Evolutionary conservation across 2,888 invertebrate species (phyloP).

Genomic region (Sminthurinus aureus): DNA sequence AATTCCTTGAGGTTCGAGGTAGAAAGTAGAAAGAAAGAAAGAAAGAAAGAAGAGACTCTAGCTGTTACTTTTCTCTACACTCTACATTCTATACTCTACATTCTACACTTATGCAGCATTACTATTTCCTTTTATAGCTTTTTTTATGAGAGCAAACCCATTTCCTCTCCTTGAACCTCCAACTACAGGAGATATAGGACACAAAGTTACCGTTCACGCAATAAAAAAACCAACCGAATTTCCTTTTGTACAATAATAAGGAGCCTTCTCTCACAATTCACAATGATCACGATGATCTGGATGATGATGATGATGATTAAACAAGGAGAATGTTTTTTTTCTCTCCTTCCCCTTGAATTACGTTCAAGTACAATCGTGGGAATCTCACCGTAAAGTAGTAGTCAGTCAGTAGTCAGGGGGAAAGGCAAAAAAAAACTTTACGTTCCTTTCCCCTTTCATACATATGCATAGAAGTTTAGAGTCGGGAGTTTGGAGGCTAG

Average conservation of each 20-base stretch:
- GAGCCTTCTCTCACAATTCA: not conserved
- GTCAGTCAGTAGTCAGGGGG: too few relatives aligned
- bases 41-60: not conserved
- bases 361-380: slow-evolving; percentile 18
- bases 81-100: not conserved
- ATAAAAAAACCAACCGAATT: slow-evolving; percentile 6
- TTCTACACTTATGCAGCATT: not conserved
- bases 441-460: too few relatives aligned
- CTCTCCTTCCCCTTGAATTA: not conserved
- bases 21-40: too few relatives aligned
- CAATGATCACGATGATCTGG: too few relatives aligned
- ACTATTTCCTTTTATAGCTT: slow-evolving; percentile 11
- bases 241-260: not conserved
- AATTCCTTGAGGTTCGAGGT: not conserved
- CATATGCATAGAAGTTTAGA: too few relatives aligned
- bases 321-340: slow-evolving; percentile 1
- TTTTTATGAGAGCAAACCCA: slow-evolving; percentile 13
- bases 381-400: not conserved
- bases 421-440: too few relatives aligned
- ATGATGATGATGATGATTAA: slow-evolving; percentile 9
- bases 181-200: not conserved
- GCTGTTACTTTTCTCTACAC: not conserved
- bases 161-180: not conserved
- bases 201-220: slow-evolving; percentile 16
- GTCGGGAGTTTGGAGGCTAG: too few relatives aligned